Conservation (phyloP, 2,888 invertebrate genomes). For the Chaitophorus viminalis region DNA sequence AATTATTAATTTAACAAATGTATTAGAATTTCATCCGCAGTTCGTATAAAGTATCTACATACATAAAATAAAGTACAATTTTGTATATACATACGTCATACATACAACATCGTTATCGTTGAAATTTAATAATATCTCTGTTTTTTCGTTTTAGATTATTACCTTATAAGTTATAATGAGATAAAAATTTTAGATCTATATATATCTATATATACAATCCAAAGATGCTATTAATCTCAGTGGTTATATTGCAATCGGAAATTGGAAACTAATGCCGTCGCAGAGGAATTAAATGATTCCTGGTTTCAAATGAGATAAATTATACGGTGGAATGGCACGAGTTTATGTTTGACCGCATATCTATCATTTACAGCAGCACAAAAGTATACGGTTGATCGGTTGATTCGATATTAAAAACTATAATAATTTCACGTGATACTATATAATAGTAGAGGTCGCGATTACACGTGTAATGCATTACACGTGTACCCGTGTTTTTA, state of each 20-base stretch:
- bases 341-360: not conserved
- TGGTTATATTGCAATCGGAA: not conserved
- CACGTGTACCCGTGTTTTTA: too few relatives aligned
- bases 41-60: too few relatives aligned
- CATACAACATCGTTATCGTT: not conserved
- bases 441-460: too few relatives aligned
- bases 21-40: too few relatives aligned
- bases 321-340: not conserved
- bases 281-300: not conserved
- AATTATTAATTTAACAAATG: too few relatives aligned
- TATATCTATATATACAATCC: too few relatives aligned
- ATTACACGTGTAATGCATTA: too few relatives aligned
- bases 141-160: not conserved
- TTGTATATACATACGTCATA: not conserved
- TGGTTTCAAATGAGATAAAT: not conserved
- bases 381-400: too few relatives aligned
- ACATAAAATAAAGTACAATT: too few relatives aligned
- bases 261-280: not conserved
- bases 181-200: not conserved
- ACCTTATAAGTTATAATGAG: not conserved
- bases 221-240: not conserved
- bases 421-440: too few relatives aligned
- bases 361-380: not conserved
- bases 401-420: too few relatives aligned
- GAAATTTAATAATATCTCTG: too few relatives aligned